phyloP scores from a whole-genome alignment of 2,888 invertebrate genomes.

The Tipula confusa region DNA sequence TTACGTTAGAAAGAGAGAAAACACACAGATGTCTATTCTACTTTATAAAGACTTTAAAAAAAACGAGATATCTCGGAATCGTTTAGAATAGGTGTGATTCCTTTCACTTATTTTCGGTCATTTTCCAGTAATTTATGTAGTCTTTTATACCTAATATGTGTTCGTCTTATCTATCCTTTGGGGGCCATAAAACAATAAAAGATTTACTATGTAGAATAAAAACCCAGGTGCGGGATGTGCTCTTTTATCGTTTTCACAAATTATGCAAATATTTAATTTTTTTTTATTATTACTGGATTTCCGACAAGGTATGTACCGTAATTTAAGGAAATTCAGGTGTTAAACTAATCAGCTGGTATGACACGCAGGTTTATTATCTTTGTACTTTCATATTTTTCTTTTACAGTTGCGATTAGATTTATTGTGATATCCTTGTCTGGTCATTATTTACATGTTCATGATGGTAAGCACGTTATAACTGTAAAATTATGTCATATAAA shows the following conservation, averaged over 20 bases:
- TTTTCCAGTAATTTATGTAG: constrained; percentile 7
- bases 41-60: too few species aligned
- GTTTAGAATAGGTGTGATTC: not conserved
- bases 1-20: not conserved
- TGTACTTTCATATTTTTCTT: too few species aligned
- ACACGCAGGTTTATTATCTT: too few species aligned
- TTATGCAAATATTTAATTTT: not conserved
- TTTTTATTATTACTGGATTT: not conserved
- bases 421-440: too few species aligned
- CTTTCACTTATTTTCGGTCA: constrained; percentile 12
- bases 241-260: not conserved
- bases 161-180: not conserved
- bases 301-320: not conserved
- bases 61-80: not conserved
- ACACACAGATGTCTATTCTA: not conserved
- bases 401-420: too few species aligned
- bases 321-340: not conserved
- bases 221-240: not conserved
- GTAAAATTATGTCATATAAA: too few species aligned
- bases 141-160: not conserved
- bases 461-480: too few species aligned
- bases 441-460: too few species aligned
- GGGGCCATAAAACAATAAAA: constrained; percentile 3
- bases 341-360: not conserved
- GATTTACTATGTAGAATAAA: not conserved